Evolutionary conservation across 2,888 invertebrate genomes (phyloP).

Genomic region (Coelinius sp.): DNA sequence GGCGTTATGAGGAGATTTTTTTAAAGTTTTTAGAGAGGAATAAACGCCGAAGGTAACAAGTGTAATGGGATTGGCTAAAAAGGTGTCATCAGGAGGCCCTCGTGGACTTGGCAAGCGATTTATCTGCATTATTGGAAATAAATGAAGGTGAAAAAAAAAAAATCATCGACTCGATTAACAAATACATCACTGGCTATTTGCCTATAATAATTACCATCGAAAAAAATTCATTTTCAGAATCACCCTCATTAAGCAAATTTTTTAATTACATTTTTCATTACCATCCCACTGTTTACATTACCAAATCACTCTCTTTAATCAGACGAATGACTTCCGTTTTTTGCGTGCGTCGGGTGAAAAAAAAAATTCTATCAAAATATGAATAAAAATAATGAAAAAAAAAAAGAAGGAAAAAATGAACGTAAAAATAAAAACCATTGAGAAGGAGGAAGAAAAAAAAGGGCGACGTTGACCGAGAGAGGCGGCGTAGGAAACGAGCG

Average conservation of each 20-base stretch:
- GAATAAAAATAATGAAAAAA: background rate
- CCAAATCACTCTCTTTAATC: slow-evolving; percentile 20
- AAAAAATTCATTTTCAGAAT: background rate
- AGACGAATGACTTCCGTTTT: slow-evolving; percentile 23
- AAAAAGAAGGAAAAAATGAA: background rate
- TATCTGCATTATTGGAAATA: no score
- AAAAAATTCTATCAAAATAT: background rate
- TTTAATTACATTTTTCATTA: slow-evolving; percentile 8
- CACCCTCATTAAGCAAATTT: background rate
- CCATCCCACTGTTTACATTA: slow-evolving; percentile 7
- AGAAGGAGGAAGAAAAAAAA: background rate
- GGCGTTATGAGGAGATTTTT: slow-evolving; percentile 24
- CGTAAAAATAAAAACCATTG: slow-evolving; percentile 12
- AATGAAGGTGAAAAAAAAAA: no score
- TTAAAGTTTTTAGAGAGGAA: slow-evolving; percentile 1
- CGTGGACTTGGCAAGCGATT: slow-evolving; percentile 6
- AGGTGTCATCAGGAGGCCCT: background rate
- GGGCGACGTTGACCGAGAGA: slow-evolving; percentile 17
- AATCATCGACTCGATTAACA: no score
- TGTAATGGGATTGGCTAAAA: slow-evolving; percentile 4
- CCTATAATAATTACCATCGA: background rate
- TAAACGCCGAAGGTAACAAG: background rate
- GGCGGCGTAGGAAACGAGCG: slow-evolving; percentile 38
- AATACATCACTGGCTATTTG: background rate
- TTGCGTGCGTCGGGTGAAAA: background rate